Base-by-base conservation (phyloP, 2,888 invertebrate genomes). In the Priocnemis perturbator region DNA sequence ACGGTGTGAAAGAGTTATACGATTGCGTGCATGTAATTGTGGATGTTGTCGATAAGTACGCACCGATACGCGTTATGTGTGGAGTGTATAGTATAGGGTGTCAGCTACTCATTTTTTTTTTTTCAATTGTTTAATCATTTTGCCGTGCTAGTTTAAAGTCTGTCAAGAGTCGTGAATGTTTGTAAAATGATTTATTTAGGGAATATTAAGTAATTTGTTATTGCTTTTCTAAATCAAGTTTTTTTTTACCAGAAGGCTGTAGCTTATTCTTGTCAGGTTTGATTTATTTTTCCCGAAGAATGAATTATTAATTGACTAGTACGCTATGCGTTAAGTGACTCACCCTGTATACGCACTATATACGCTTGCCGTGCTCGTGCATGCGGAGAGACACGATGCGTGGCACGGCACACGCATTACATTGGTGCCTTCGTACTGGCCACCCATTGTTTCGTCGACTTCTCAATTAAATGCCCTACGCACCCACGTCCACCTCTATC, bases 391-490 rank as follows among this genome's bases (percentile, higher is more conserved):
- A 50, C 50, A 50, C 50, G 21, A 50, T 19, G 50, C 50, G 50
- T 37, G 15, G 21, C 30, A 52, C 52, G 58, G 52, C 59, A 58
- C 59, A 45, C 47, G 47, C 47, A 44, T 64, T 7, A 23, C 52
- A 4, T 15, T 7, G 21, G 30, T 37, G 23, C 14, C 45, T 58
- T 60, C 64, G 63, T 72, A 78, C 75, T 71, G 76, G 72, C 59
- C 66, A 56, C 45, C 69, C 74, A 77, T 80, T 80, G 81, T 81
- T 81, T 76, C 77, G 53, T 73, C 50, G 73, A 74, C 75, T 83
- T 80, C 71, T 83, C 78, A 83, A 83, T 84, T 85, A 85, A 84
- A 84, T 83, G 75, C 79, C 82, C 76, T 72, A 69, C 74, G 77
- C 75, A 76, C 70, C 60, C 62, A 73, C 71, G 67, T 70, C 71